Evolutionary conservation across 2,888 invertebrate species (phyloP), one percentile per base, ranked within the genome.

Genomic region (Laspeyria flexula): DNA sequence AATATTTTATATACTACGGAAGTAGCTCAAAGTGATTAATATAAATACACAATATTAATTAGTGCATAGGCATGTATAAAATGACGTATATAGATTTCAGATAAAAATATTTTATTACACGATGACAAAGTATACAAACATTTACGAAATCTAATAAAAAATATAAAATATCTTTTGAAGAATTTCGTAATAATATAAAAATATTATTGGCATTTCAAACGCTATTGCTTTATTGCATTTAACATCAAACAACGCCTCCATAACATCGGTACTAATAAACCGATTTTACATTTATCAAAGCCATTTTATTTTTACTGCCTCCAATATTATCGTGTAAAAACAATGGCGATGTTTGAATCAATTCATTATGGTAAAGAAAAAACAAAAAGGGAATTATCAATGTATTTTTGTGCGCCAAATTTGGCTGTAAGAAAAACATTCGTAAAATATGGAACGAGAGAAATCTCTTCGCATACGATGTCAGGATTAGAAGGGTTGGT

Each of bases 401-500:
- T 42, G 38, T 58, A 53, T 64, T 66, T 66, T 54, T 21, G 15
- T 45, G 42, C 15, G 43, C 34, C 16, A 25, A 47, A 55, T 38
- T 34, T 50, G 30, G 23, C 29, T 29, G 40, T 41, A 43, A 59
- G 49, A 50, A 66, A 61, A 65, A 68, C 55, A 59, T 65, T 38
- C 35, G 48, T 39, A 23, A 61, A 61, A 65, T 63, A 31, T 44
- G 31, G 42, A 44, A 53, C 29, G 43, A 45, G 35, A 39, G 49
- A 49, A 68, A 51, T 60, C 44, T 55, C 29, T 42, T 29, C 43
- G 42, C 51, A 40, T 41, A 49, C 49, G 47, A 56, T 53, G 21
- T 30, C 25, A 31, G 59, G 49, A 68, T 59, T 57, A 57, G 56
- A 60, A 69, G 67, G 71, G 74, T 65, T 75, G 74, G 71, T 70